Evolutionary conservation across 2,113 vertebrate genomes (phyloP).

Genomic region (Muntiacus reevesi): DNA sequence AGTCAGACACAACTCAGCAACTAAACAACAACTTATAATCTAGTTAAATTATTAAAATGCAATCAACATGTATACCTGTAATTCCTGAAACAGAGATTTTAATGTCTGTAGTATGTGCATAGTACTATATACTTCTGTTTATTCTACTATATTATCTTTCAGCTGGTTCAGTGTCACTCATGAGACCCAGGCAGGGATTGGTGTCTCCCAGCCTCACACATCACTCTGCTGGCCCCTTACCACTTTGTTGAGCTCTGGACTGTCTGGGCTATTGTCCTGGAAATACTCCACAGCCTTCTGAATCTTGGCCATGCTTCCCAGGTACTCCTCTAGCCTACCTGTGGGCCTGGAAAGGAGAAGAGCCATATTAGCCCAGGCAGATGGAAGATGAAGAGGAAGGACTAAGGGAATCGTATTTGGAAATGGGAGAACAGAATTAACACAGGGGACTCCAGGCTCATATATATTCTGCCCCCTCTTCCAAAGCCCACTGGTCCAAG

Average conservation of each 20-base stretch:
- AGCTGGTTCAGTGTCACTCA: background rate
- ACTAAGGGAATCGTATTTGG: too few species aligned
- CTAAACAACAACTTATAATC: background rate
- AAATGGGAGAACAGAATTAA: background rate
- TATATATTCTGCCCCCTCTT: background rate
- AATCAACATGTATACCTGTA: background rate
- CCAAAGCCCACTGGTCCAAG: background rate
- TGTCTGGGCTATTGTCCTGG: conserved; percentile 98
- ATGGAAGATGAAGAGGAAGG: background rate
- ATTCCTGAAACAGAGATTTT: background rate
- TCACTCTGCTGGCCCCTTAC: conserved; percentile 75
- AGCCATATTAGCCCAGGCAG: background rate
- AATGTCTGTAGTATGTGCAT: fast-evolving
- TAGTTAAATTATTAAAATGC: background rate
- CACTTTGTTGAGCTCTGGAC: conserved; percentile 97
- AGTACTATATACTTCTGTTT: background rate
- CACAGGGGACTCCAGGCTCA: background rate
- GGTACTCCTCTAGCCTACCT: conserved; percentile 93
- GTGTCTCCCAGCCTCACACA: background rate
- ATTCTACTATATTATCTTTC: background rate
- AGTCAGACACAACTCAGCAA: background rate
- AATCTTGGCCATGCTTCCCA: conserved; percentile 95
- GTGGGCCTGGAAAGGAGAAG: conserved; percentile 84
- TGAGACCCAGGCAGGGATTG: background rate
- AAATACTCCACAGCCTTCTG: conserved; percentile 99